phyloP scores from a whole-genome alignment of 1,140 invertebrate species.

The Conus ventricosus region DNA sequence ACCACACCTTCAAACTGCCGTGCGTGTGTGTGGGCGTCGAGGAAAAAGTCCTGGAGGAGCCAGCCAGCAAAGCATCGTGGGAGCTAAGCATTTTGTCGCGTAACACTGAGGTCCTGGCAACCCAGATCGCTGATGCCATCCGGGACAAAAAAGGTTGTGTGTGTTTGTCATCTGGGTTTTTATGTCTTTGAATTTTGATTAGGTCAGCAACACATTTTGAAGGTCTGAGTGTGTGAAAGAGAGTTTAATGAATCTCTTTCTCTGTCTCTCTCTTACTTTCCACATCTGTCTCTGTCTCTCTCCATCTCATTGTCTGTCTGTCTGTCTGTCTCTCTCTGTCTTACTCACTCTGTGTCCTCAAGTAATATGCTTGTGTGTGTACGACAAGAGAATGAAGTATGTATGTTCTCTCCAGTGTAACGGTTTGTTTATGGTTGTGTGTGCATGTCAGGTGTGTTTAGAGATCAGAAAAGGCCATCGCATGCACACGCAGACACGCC shows the following conservation, averaged over 20 bases:
- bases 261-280: not conserved
- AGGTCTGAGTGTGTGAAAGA: too few species aligned
- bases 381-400: too few species aligned
- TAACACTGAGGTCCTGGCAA: constrained; percentile 37
- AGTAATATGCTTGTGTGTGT: too few species aligned
- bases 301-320: not conserved
- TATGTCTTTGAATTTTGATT: too few species aligned
- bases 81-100: constrained; percentile 37
- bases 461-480: too few species aligned
- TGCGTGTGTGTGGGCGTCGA: not conserved
- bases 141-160: constrained; percentile 33
- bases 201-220: too few species aligned
- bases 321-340: constrained; percentile 12
- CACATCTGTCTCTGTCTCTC: not conserved
- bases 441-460: too few species aligned
- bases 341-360: not conserved
- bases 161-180: not conserved
- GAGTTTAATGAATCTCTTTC: not conserved
- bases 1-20: not conserved
- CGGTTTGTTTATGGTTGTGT: too few species aligned
- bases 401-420: too few species aligned
- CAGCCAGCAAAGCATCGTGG: constrained; percentile 40
- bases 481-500: too few species aligned
- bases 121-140: constrained; percentile 30
- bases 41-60: constrained; percentile 2